Conservation (phyloP, 92 coral and sea anemone genomes). For the Palythoa caribaeorum region DNA sequence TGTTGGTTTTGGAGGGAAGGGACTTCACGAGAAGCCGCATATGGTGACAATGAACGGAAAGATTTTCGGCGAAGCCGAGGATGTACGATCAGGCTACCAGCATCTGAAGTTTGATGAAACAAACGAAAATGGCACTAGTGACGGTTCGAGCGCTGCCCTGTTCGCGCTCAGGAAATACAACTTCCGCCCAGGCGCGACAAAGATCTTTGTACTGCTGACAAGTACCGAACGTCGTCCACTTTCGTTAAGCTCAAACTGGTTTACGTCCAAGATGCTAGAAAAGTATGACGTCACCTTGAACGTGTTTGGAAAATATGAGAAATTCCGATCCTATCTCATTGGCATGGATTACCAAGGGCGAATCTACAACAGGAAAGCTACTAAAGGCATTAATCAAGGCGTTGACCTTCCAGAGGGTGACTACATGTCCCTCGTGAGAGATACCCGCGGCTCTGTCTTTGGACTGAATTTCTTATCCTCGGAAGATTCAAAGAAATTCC, state of each 20-base stretch:
- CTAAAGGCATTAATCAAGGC: slow-evolving; percentile 54
- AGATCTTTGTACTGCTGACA: slow-evolving; percentile 88
- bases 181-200: slow-evolving; percentile 90
- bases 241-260: slow-evolving; percentile 52
- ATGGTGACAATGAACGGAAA: slow-evolving; percentile 86
- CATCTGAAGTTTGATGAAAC: slow-evolving; percentile 81
- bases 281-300: slow-evolving; percentile 88
- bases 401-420: slow-evolving; percentile 80
- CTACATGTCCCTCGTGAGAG: slow-evolving; percentile 73
- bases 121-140: slow-evolving; percentile 70
- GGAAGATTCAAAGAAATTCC: slow-evolving; percentile 36
- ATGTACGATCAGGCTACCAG: slow-evolving; percentile 67
- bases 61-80: slow-evolving; percentile 74
- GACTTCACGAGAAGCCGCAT: slow-evolving; percentile 80
- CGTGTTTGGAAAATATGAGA: slow-evolving; percentile 92
- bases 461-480: slow-evolving; percentile 82
- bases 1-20: slow-evolving; percentile 92
- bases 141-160: slow-evolving; percentile 85
- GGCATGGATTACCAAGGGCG: slow-evolving; percentile 86
- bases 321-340: slow-evolving; percentile 55
- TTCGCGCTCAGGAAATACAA: slow-evolving; percentile 70
- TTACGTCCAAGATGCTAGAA: slow-evolving; percentile 71
- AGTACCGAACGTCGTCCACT: slow-evolving; percentile 74
- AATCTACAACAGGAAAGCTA: slow-evolving; percentile 71
- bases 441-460: slow-evolving; percentile 85